Evolutionary conservation across 2,888 invertebrate genomes (phyloP), one percentile per base, ranked within the genome.

Genomic region (Pseudococcus viburni): DNA sequence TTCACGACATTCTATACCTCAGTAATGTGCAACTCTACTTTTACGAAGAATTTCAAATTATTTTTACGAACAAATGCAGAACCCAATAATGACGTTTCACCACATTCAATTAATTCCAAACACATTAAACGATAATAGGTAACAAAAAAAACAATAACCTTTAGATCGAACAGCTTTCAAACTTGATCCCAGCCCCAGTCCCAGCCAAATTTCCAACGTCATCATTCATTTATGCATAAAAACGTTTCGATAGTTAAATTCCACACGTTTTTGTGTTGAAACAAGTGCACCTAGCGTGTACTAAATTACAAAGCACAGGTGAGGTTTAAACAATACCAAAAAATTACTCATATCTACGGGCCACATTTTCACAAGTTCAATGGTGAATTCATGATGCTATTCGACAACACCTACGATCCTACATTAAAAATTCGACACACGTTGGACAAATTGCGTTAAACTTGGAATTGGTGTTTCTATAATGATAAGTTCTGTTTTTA

Each of bases 191-290:
- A 33, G 26, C 26, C 26, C 26, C 26, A 33, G 26, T 3, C 26
- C 26, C 33, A 12, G 26, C 17, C 0, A 73, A 15, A 73, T 17
- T 26, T 73, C 39, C 0, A 73, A 5, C 33, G 73, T 33, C 33
- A 73, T 39, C 15, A 73, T 73, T 73, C 73, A 73, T 73, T 73
- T 39, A 73, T 73, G 73, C 73, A 33, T 73, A 17, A 73, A 73
- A 33, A 73, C 73, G 73, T 73, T 68, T 33, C 26, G 64, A 22
- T 64, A 15, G 73, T 33, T 73, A 17, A 73, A 73, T 73, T 73
- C 73, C 33, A 73, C 17, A 33, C 5, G 9, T 9, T 33, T 17
- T 73, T 73, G 15, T 73, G 15, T 73, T 73, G 33, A 73, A 73
- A 73, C 73, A 73, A 73, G 33, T 73, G 73, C 33, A 73, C 15